These are phyloP conservation scores for Drosophila eohydei DNA, from an alignment of 2,888 invertebrate genomes.

Conservation along the genomic window DNA sequence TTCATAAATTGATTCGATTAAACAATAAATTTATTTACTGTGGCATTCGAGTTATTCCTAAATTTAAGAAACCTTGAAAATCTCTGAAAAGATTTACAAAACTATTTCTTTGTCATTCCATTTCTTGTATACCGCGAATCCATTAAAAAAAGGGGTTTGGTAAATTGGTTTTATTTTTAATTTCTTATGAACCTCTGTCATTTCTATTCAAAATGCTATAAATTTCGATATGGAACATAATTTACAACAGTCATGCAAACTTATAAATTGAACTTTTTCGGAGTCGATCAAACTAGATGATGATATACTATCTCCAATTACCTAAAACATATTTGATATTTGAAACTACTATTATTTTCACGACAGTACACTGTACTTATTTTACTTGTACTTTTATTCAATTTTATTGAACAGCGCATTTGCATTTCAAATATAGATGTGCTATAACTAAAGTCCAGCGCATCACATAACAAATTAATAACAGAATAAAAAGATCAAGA, in stretches of 20 bases:
- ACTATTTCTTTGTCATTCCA: too few species aligned
- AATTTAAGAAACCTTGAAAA: neutral
- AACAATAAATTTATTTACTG: neutral
- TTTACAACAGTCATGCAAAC: neutral
- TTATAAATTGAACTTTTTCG: neutral
- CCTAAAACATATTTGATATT: neutral
- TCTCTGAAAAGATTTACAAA: too few species aligned
- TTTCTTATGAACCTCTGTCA: neutral
- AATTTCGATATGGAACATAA: neutral
- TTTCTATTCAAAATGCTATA: neutral
- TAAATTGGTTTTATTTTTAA: neutral
- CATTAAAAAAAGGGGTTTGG: neutral
- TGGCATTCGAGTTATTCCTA: neutral
- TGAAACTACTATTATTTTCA: neutral
- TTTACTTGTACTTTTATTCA: constrained; percentile 28
- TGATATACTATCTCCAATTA: neutral
- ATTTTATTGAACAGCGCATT: constrained; percentile 46
- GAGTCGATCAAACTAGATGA: neutral
- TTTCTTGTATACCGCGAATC: neutral
- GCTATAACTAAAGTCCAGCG: constrained; percentile 14
- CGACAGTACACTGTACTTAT: neutral
- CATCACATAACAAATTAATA: constrained; percentile 31
- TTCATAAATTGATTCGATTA: neutral
- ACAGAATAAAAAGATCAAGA: constrained; percentile 24
- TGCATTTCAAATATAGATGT: constrained; percentile 16